phyloP scores from a whole-genome alignment of 1,140 invertebrate species.

The Polyergus mexicanus region DNA sequence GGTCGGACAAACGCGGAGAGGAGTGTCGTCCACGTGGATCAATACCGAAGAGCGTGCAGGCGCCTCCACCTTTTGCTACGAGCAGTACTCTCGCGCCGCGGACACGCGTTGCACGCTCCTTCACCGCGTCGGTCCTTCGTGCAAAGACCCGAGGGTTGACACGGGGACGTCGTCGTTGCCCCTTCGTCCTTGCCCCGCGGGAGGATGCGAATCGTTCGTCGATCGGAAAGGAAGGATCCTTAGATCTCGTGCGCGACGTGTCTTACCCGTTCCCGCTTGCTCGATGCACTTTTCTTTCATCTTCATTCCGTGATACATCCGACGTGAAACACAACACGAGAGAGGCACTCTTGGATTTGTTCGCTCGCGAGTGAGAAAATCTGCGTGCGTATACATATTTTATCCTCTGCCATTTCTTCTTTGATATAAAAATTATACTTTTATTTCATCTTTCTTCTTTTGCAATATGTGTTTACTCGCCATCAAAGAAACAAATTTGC shows the following conservation, averaged over 20 bases:
- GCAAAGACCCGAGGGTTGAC: slow-evolving; percentile 26
- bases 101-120: slow-evolving; percentile 72
- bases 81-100: slow-evolving; percentile 77
- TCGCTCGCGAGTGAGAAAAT: not conserved
- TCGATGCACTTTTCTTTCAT: slow-evolving; percentile 59
- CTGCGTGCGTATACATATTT: not conserved
- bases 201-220: slow-evolving; percentile 54
- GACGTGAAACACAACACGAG: not conserved
- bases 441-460: not conserved
- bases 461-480: not conserved
- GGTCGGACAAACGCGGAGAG: slow-evolving; percentile 37
- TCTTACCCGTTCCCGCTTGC: slow-evolving; percentile 24
- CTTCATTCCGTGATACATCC: slow-evolving; percentile 27
- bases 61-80: slow-evolving; percentile 66
- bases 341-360: slow-evolving; percentile 41
- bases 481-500: not conserved
- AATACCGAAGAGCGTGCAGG: slow-evolving; percentile 71
- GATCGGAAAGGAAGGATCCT: slow-evolving; percentile 13
- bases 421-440: not conserved
- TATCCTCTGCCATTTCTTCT: not conserved
- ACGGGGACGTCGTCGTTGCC: slow-evolving; percentile 26
- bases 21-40: slow-evolving; percentile 70
- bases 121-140: slow-evolving; percentile 45
- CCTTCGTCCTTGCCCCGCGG: not conserved
- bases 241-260: slow-evolving; percentile 49